Evolutionary conservation across 2,888 invertebrate genomes (phyloP).

Genomic region (Thecocarcelia acutangulata): DNA sequence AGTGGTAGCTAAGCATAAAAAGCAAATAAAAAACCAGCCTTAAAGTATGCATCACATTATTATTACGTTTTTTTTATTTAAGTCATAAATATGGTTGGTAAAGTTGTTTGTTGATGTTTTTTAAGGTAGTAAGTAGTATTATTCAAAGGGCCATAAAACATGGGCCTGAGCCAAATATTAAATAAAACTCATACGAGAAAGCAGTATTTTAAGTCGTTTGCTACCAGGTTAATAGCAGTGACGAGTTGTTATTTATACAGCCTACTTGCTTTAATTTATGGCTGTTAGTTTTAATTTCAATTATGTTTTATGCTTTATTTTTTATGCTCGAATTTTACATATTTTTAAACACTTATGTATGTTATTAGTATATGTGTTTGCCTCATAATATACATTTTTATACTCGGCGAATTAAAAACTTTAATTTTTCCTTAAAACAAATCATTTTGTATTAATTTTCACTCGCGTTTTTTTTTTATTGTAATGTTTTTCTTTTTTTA

Average conservation of each 20-base stretch:
- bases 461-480: no score
- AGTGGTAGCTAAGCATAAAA: neutral
- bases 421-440: no score
- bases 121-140: neutral
- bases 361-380: no score
- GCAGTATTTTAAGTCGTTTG: no score
- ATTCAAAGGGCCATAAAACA: conserved; percentile 16
- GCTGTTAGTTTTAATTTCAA: neutral
- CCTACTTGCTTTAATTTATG: conserved; percentile 24
- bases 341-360: no score
- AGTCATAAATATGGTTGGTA: neutral
- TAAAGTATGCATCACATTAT: conserved; percentile 35
- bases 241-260: conserved; percentile 25
- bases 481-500: no score
- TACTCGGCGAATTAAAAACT: no score
- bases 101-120: neutral
- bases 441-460: no score
- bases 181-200: neutral
- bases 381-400: no score
- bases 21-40: neutral
- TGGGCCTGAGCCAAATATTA: neutral
- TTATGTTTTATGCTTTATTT: neutral
- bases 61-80: conserved; percentile 13
- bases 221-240: neutral
- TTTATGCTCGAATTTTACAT: neutral